Percentiles rank a stretch among this genome's conserved stretches.
phyloP scores from a whole-genome alignment of 2,888 invertebrate genomes.

The Taphrorychus bicolor region DNA sequence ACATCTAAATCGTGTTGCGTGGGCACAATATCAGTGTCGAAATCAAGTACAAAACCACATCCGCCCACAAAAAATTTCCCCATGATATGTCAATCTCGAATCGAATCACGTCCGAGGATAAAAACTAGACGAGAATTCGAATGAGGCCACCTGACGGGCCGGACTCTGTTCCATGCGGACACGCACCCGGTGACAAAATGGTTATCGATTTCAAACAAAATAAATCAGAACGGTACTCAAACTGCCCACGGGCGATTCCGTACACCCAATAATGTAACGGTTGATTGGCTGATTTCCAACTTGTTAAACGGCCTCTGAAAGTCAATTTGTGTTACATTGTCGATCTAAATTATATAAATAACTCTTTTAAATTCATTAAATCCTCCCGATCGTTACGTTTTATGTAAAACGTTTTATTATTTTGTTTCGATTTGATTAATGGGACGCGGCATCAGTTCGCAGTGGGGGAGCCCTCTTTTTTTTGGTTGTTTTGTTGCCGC shows the following conservation, averaged over 20 bases:
- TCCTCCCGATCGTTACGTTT: background rate
- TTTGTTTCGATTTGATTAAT: constrained; percentile 4
- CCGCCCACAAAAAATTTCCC: background rate
- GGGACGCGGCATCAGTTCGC: no score
- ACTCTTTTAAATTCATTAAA: constrained; percentile 5
- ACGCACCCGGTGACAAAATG: constrained; percentile 6
- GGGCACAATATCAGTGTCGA: background rate
- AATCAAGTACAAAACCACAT: background rate
- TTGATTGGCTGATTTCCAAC: constrained; percentile 40
- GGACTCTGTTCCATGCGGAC: background rate
- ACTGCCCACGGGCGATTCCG: constrained; percentile 30
- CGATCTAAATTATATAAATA: constrained; percentile 30
- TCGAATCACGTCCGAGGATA: constrained; percentile 2
- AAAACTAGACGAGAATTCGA: constrained; percentile 3
- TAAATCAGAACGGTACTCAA: constrained; percentile 33
- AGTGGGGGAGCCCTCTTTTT: no score
- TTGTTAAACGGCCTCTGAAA: constrained; percentile 38
- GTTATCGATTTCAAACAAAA: constrained; percentile 37
- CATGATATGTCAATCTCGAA: constrained; percentile 1
- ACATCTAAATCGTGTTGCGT: background rate
- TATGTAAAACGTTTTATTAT: background rate
- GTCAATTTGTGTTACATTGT: constrained; percentile 40
- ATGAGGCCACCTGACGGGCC: constrained; percentile 22
- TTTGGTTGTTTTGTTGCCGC: no score
- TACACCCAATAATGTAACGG: constrained; percentile 38